Evolutionary conservation across 2,797 vertebrate genomes (phyloP).

Genomic region (Synaphobranchus kaupii): DNA sequence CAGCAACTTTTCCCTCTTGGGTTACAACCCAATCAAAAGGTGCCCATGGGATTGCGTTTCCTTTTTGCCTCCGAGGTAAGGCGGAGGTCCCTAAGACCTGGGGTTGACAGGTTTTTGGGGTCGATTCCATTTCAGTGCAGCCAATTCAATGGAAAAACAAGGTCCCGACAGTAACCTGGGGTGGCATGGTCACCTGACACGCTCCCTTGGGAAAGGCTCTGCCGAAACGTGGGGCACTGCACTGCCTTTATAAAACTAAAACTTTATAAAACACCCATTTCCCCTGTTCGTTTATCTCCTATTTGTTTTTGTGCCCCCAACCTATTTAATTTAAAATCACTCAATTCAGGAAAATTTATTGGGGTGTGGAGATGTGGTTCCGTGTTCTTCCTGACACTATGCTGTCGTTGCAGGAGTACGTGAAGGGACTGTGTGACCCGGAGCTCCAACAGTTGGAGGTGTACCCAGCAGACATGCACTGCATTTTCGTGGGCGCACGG

Average conservation of each 20-base stretch:
- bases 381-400: conserved; percentile 22
- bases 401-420: conserved; percentile 80
- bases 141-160: neutral
- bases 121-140: neutral
- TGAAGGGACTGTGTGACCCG: conserved; percentile 93
- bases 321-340: too few species aligned
- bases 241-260: too few species aligned
- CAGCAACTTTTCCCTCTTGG: neutral
- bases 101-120: neutral
- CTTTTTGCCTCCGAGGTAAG: neutral
- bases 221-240: too few species aligned
- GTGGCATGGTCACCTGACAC: too few species aligned
- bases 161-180: neutral
- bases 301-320: too few species aligned
- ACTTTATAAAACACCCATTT: too few species aligned
- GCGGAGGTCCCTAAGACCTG: neutral
- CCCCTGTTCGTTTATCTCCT: too few species aligned
- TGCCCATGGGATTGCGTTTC: neutral
- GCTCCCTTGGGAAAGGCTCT: too few species aligned
- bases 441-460: conserved; percentile 86
- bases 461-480: conserved; percentile 97
- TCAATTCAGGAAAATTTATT: too few species aligned
- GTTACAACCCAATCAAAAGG: neutral
- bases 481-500: conserved; percentile 89
- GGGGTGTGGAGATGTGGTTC: neutral